These are phyloP conservation scores for Montipora sp. DNA, from an alignment of 64 coral and sea anemone genomes.

Conservation along the genomic window DNA sequence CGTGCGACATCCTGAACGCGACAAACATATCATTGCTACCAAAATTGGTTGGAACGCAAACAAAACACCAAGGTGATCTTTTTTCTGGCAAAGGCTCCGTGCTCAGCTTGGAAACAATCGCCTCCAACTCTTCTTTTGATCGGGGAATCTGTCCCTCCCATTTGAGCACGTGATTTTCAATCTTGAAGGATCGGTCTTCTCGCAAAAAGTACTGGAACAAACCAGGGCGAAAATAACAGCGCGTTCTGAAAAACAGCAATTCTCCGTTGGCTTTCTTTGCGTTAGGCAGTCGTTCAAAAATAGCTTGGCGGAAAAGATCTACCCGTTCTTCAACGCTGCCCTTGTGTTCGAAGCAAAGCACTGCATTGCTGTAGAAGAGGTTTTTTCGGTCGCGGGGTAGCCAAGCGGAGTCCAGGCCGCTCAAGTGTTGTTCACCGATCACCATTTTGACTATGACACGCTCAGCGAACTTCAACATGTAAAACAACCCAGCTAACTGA, in stretches of 20 bases:
- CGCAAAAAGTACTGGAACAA: constrained; percentile 94
- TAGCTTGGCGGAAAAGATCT: constrained; percentile 3
- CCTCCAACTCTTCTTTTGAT: constrained; percentile 79
- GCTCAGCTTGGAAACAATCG: constrained; percentile 68
- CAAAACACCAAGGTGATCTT: constrained; percentile 78
- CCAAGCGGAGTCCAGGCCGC: no score
- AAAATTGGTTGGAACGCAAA: constrained; percentile 76
- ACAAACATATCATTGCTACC: constrained; percentile 31
- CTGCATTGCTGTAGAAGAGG: no score
- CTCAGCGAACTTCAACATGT: no score
- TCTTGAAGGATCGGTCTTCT: constrained; percentile 74
- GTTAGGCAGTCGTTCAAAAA: constrained; percentile 59
- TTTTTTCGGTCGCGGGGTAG: no score
- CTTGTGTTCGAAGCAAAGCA: no score
- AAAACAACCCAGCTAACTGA: no score
- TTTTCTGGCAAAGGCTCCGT: constrained; percentile 46
- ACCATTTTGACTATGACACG: no score
- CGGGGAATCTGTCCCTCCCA: constrained; percentile 65
- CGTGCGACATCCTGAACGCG: constrained; percentile 76
- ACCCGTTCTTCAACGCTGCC: no score
- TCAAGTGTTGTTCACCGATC: no score
- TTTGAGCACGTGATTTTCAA: constrained; percentile 83
- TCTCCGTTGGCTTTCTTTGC: constrained; percentile 65
- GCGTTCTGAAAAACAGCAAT: constrained; percentile 54
- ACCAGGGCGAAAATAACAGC: constrained; percentile 61